Conservation (phyloP, 2,113 vertebrate species). For the Nerophis lumbriciformis region DNA sequence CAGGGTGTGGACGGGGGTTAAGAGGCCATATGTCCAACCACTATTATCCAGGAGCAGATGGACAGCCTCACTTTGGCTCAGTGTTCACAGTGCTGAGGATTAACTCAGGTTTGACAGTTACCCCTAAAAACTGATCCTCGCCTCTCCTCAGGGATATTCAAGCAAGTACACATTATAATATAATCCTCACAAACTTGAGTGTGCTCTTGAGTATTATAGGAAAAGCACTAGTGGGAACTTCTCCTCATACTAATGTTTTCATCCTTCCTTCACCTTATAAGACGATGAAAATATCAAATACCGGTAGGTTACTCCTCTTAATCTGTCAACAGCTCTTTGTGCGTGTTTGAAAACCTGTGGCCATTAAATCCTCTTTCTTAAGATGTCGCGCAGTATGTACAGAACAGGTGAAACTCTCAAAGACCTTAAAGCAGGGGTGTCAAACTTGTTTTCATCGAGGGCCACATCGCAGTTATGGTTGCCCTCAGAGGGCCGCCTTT, state of each 20-base stretch:
- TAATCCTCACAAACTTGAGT: too few species aligned
- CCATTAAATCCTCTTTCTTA: neutral
- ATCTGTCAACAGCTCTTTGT: neutral
- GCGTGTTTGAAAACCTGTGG: neutral
- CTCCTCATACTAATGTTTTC: too few species aligned
- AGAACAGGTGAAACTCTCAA: too few species aligned
- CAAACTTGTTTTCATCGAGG: too few species aligned
- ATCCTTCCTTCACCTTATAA: too few species aligned
- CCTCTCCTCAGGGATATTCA: slow-evolving; percentile 19
- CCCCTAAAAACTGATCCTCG: slow-evolving; percentile 17
- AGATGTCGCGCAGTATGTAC: neutral
- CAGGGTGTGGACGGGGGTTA: slow-evolving; percentile 4
- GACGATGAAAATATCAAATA: neutral
- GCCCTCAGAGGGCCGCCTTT: too few species aligned
- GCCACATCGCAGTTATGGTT: too few species aligned
- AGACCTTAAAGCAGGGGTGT: too few species aligned
- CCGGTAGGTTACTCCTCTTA: too few species aligned
- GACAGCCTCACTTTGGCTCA: slow-evolving; percentile 27
- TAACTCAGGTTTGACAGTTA: slow-evolving; percentile 41
- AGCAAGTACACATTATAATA: slow-evolving; percentile 8
- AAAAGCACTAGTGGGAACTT: too few species aligned
- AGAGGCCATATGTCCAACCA: slow-evolving; percentile 47
- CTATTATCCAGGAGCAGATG: slow-evolving; percentile 47
- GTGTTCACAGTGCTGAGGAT: slow-evolving; percentile 31
- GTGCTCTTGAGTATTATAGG: too few species aligned